These are phyloP conservation scores for Akabosia matsudoensis DNA, from an alignment of 1,140 invertebrate genomes.

Conservation along the genomic window DNA sequence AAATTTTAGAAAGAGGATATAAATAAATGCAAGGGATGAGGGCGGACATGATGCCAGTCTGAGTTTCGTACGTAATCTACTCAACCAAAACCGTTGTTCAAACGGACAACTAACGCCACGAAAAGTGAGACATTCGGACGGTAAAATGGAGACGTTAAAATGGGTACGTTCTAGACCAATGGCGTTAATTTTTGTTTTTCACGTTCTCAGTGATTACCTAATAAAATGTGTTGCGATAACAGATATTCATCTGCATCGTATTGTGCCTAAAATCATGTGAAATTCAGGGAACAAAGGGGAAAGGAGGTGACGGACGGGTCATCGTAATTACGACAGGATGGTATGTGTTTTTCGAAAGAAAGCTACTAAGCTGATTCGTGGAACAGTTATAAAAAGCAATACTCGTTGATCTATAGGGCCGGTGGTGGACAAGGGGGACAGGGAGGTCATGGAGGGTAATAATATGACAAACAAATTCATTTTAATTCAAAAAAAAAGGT, in stretches of 20 bases:
- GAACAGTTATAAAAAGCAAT: not conserved
- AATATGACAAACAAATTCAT: not conserved
- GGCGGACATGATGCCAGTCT: not conserved
- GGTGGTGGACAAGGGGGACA: not conserved
- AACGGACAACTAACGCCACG: not conserved
- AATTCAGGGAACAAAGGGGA: not conserved
- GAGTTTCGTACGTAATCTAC: not conserved
- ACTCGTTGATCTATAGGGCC: not conserved
- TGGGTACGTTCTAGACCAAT: no score
- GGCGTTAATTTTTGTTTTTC: no score
- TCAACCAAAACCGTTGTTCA: not conserved
- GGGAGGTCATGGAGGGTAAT: constrained; percentile 2
- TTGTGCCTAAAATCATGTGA: not conserved
- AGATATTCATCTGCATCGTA: not conserved
- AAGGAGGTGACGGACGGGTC: not conserved
- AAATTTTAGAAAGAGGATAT: not conserved
- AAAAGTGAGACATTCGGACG: not conserved
- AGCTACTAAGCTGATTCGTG: not conserved
- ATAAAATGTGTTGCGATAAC: not conserved
- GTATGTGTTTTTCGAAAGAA: not conserved
- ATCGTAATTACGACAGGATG: constrained; percentile 1
- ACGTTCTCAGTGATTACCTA: not conserved
- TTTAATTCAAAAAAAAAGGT: not conserved
- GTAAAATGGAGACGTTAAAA: no score
- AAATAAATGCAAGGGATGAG: not conserved